A percentile compares a stretch with the other conserved stretches of the same genome.
These are phyloP conservation scores for Chloebia gouldiae DNA, from an alignment of 2,113 vertebrate genomes.

Conservation along the genomic window DNA sequence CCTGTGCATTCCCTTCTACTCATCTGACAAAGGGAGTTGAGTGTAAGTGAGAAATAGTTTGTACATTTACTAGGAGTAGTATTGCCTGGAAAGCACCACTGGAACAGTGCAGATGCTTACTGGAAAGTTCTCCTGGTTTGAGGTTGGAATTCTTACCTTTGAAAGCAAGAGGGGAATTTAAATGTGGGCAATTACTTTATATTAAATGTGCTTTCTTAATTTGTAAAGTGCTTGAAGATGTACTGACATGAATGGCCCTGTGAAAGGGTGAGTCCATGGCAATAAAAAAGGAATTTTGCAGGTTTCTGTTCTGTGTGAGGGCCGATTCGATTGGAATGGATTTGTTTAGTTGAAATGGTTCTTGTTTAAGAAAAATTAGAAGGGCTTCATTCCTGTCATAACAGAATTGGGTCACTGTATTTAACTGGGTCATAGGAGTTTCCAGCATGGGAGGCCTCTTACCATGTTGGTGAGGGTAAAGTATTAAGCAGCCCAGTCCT, in stretches of 20 bases:
- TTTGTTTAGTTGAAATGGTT: background rate
- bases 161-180: background rate
- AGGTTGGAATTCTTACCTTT: background rate
- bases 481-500: background rate
- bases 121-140: background rate
- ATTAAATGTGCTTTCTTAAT: background rate
- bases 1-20: background rate
- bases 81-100: background rate
- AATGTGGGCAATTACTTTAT: background rate
- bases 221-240: background rate
- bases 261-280: background rate
- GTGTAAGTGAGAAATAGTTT: background rate
- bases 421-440: constrained; percentile 62
- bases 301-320: background rate
- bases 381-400: constrained; percentile 20
- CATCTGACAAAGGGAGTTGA: background rate
- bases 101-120: background rate
- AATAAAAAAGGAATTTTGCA: background rate
- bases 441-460: constrained; percentile 16
- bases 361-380: background rate
- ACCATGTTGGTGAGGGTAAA: background rate
- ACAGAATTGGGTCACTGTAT: constrained; percentile 53
- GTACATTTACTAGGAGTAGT: background rate
- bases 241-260: background rate
- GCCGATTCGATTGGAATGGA: background rate